Percentiles rank a stretch among this genome's conserved stretches.
These are phyloP conservation scores for Macrostomum lignano DNA, from an alignment of 1,140 invertebrate genomes.

Conservation along the genomic window DNA sequence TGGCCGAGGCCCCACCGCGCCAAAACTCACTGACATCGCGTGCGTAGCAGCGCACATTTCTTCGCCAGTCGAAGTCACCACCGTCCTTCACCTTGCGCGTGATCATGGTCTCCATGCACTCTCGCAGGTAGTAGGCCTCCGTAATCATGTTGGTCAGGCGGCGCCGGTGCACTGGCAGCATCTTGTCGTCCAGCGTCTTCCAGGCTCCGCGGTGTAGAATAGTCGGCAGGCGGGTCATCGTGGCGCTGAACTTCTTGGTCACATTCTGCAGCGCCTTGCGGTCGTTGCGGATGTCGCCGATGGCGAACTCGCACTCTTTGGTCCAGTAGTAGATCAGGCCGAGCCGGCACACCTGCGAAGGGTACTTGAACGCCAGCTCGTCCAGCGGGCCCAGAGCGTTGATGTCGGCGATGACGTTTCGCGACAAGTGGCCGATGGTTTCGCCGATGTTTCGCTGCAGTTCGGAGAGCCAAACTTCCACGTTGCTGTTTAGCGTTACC, in stretches of 20 bases:
- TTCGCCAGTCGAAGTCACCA: constrained; percentile 26
- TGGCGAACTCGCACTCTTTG: constrained; percentile 19
- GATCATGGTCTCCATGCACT: constrained; percentile 18
- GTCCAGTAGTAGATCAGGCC: constrained; percentile 24
- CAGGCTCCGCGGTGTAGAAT: constrained; percentile 13
- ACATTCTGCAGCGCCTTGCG: constrained; percentile 18
- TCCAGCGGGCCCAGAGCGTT: too few species aligned
- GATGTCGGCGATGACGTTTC: too few species aligned
- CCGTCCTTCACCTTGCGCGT: constrained; percentile 18
- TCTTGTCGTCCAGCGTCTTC: constrained; percentile 16
- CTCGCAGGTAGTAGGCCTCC: constrained; percentile 22
- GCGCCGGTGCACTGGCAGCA: constrained; percentile 19
- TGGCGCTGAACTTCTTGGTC: constrained; percentile 15
- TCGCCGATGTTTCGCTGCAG: too few species aligned
- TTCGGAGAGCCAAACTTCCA: too few species aligned
- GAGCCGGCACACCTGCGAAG: constrained; percentile 21
- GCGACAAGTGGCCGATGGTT: too few species aligned
- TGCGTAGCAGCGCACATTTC: constrained; percentile 19
- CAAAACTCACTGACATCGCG: constrained; percentile 8
- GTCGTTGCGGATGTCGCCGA: constrained; percentile 20
- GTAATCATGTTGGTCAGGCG: constrained; percentile 20
- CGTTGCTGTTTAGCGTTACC: too few species aligned
- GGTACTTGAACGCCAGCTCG: constrained; percentile 22
- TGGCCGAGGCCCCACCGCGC: too few species aligned
- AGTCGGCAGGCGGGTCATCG: constrained; percentile 14